Evolutionary conservation across 2,888 invertebrate species (phyloP).

Genomic region (Malacosoma neustria): DNA sequence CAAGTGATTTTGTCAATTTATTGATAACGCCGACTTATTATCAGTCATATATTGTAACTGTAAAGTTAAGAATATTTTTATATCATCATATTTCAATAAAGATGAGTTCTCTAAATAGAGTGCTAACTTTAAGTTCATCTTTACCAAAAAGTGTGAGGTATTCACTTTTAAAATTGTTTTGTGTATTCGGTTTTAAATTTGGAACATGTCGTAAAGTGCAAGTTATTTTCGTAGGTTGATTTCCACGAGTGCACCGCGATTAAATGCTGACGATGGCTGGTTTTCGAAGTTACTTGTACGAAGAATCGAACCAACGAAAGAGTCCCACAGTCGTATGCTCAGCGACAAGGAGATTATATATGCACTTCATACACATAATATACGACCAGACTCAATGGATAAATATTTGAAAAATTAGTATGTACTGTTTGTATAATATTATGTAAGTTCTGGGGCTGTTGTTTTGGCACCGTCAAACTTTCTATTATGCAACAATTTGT

Average conservation of each 20-base stretch:
- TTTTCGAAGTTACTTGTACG: slow-evolving; percentile 91
- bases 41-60: slow-evolving; percentile 20
- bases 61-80: slow-evolving; percentile 17
- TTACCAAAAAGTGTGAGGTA: slow-evolving; percentile 59
- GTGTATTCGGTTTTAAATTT: slow-evolving; percentile 29
- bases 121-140: slow-evolving; percentile 39
- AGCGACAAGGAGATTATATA: slow-evolving; percentile 97
- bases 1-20: slow-evolving; percentile 67
- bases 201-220: slow-evolving; percentile 21
- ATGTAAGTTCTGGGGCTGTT: slow-evolving; percentile 19
- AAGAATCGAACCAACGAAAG: slow-evolving; percentile 94
- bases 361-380: slow-evolving; percentile 95
- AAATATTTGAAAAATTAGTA: slow-evolving; percentile 94
- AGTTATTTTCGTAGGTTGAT: slow-evolving; percentile 56
- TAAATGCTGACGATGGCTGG: slow-evolving; percentile 83
- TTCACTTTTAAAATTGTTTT: slow-evolving; percentile 15
- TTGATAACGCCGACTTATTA: slow-evolving; percentile 52
- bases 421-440: slow-evolving; percentile 51
- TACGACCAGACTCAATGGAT: slow-evolving; percentile 90
- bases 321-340: slow-evolving; percentile 96
- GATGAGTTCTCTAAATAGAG: slow-evolving; percentile 59
- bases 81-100: slow-evolving; percentile 20
- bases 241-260: slow-evolving; percentile 38
- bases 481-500: slow-evolving; percentile 55
- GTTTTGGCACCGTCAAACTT: slow-evolving; percentile 14